Evolutionary conservation across 37 sponge, comb jelly and placozoan species (phyloP).

Genomic region (Theonella swinhoei): DNA sequence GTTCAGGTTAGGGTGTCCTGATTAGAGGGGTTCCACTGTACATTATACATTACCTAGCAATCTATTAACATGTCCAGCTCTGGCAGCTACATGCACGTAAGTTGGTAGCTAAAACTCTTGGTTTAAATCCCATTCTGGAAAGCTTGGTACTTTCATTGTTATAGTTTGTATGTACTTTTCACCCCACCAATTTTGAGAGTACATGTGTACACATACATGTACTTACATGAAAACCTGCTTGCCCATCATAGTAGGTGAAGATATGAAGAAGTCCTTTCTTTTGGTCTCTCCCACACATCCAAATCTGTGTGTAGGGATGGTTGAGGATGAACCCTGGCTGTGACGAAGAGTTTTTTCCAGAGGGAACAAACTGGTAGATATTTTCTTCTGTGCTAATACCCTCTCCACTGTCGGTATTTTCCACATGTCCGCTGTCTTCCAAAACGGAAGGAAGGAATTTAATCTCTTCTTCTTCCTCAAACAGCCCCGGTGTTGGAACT

Average conservation of each 20-base stretch:
- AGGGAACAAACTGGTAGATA: slow-evolving; percentile 24
- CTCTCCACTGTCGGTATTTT: not conserved
- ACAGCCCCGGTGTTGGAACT: not conserved
- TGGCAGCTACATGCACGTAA: too few species aligned
- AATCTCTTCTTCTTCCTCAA: not conserved
- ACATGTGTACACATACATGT: too few species aligned
- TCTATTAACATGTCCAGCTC: too few species aligned
- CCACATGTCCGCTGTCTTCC: slow-evolving; percentile 17
- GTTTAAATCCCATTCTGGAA: too few species aligned
- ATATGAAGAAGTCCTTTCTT: slow-evolving; percentile 71
- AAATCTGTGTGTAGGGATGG: slow-evolving; percentile 67
- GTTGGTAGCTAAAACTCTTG: too few species aligned
- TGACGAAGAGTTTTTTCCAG: not conserved
- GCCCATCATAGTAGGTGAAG: slow-evolving; percentile 61
- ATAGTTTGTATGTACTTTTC: too few species aligned
- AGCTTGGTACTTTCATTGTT: too few species aligned
- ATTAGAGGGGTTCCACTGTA: too few species aligned
- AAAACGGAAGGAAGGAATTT: not conserved
- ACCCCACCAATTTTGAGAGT: too few species aligned
- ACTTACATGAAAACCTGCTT: slow-evolving; percentile 63
- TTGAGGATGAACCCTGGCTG: slow-evolving; percentile 2
- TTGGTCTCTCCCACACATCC: slow-evolving; percentile 81
- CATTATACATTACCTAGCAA: too few species aligned
- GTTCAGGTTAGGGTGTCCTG: too few species aligned
- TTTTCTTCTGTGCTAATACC: not conserved